Conservation (phyloP, 2,888 invertebrate species). For the Meiosimyza decipiens region DNA sequence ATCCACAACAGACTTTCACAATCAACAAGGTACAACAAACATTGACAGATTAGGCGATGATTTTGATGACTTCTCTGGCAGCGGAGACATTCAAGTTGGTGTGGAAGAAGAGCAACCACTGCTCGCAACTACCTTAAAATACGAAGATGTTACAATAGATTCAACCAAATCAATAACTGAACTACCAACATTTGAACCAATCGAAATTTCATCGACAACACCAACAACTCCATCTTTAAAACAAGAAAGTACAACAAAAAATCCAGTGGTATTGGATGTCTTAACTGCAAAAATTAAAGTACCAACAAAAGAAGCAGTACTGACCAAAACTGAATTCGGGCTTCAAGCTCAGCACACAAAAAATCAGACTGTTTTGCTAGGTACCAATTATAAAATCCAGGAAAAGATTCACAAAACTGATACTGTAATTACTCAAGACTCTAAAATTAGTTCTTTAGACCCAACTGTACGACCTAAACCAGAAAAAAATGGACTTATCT, state of each 20-base stretch:
- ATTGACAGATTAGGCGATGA: constrained; percentile 49
- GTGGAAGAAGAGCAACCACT: constrained; percentile 51
- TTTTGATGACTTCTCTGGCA: constrained; percentile 50
- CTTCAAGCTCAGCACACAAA: constrained; percentile 7
- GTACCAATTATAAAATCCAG: constrained; percentile 7
- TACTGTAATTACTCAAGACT: not conserved
- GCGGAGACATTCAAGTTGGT: constrained; percentile 52
- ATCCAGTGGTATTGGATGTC: too few species aligned
- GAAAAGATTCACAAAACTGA: constrained; percentile 31
- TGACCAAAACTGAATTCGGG: not conserved
- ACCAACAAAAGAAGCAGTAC: constrained; percentile 16
- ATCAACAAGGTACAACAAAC: constrained; percentile 38
- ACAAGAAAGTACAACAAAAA: constrained; percentile 19
- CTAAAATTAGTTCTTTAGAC: not conserved
- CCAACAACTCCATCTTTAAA: not conserved
- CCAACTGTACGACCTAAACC: constrained; percentile 7
- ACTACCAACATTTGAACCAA: not conserved
- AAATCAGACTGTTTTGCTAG: not conserved
- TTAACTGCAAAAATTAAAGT: too few species aligned
- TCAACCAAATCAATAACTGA: constrained; percentile 17
- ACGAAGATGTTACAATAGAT: constrained; percentile 33
- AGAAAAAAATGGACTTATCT: constrained; percentile 45
- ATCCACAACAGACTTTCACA: constrained; percentile 12
- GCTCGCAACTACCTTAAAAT: not conserved
- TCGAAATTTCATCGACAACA: not conserved